Percentiles rank a stretch among this genome's conserved stretches.
phyloP scores from a whole-genome alignment of 1,140 invertebrate genomes.

The Drosophila repletoides region DNA sequence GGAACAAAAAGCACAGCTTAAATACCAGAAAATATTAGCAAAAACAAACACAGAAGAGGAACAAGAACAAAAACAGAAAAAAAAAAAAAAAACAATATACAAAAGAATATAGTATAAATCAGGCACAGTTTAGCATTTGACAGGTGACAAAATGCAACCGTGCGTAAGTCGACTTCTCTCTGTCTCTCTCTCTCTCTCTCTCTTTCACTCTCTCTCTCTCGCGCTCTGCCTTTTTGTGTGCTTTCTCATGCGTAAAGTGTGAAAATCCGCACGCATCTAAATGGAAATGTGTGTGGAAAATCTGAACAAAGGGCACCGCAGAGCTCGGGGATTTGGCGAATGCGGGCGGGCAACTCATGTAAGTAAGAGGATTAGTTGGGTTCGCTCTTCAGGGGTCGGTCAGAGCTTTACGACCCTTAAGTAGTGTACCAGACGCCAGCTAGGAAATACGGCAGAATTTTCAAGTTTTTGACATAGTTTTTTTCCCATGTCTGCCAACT shows the following conservation, averaged over 20 bases:
- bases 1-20: constrained; percentile 23
- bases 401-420: background rate
- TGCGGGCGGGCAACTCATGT: constrained; percentile 12
- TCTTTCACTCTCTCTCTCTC: background rate
- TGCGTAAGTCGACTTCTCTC: constrained; percentile 28
- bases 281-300: constrained; percentile 26
- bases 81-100: too few species aligned
- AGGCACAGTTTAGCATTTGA: constrained; percentile 18
- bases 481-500: constrained; percentile 16
- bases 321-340: background rate
- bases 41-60: background rate
- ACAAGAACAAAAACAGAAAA: background rate
- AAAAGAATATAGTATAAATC: background rate
- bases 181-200: background rate
- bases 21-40: constrained; percentile 20
- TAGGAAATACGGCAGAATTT: background rate
- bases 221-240: background rate
- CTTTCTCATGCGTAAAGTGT: constrained; percentile 44
- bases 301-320: constrained; percentile 27
- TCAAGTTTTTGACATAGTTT: constrained; percentile 23
- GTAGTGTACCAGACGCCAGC: background rate
- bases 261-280: constrained; percentile 44
- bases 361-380: constrained; percentile 47
- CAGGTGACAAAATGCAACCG: constrained; percentile 50
- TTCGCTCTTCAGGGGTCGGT: constrained; percentile 13